A percentile compares a stretch with the other conserved stretches of the same genome.
Evolutionary conservation across 2,797 vertebrate species (phyloP).

Genomic region (Tarsius wallacei): DNA sequence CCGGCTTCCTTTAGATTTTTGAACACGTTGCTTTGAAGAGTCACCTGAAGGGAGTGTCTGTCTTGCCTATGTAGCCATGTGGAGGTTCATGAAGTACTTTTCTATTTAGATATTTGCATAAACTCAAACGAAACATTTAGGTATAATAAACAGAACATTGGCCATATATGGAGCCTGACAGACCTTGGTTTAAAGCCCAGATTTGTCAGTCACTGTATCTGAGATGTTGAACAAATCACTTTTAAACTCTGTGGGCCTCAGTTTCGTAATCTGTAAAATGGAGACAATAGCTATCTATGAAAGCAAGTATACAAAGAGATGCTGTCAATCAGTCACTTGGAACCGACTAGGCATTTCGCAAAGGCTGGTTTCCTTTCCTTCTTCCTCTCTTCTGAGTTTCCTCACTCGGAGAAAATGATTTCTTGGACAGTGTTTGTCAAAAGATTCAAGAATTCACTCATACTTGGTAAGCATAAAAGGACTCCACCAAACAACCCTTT

Average conservation of each 20-base stretch:
- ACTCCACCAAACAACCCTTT: constrained; percentile 4
- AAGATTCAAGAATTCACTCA: constrained; percentile 48
- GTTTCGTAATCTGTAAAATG: constrained; percentile 31
- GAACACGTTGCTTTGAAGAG: background rate
- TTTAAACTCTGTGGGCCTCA: background rate
- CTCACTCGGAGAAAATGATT: constrained; percentile 24
- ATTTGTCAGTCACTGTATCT: background rate
- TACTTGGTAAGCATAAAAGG: constrained; percentile 19
- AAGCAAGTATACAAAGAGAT: background rate
- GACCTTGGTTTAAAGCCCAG: background rate
- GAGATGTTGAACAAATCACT: background rate
- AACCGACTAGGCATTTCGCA: background rate
- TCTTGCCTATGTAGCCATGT: too few relatives aligned
- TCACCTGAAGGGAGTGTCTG: background rate
- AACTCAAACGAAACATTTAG: background rate
- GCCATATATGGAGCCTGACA: background rate
- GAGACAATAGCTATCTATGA: background rate
- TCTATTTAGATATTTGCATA: constrained; percentile 48
- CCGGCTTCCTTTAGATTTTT: constrained; percentile 23
- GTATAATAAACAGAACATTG: background rate
- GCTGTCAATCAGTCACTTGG: background rate
- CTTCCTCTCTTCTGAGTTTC: background rate
- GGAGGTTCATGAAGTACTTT: background rate
- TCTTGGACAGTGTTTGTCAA: constrained; percentile 15
- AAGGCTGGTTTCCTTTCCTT: background rate